Conservation (phyloP, 2,888 invertebrate species). For the Unio pictorum region DNA sequence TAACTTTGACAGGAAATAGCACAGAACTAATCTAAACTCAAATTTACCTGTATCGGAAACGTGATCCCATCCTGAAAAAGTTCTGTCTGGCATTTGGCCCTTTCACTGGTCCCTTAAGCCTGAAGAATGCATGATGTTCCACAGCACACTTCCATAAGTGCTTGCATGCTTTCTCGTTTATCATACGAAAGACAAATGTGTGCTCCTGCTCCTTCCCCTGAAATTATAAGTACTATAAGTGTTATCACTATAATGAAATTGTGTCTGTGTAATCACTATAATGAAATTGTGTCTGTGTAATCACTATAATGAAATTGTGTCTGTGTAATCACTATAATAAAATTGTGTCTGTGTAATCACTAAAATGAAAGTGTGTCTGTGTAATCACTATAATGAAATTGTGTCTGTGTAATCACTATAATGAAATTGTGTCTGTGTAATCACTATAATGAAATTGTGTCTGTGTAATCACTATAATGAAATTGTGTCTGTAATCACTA, state of each 20-base stretch:
- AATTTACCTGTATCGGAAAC: conserved; percentile 85
- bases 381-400: background rate
- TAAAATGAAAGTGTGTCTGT: background rate
- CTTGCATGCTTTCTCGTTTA: conserved; percentile 98
- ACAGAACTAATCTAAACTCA: background rate
- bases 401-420: background rate
- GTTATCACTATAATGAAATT: background rate
- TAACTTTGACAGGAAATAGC: background rate
- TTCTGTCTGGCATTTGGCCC: conserved; percentile 88
- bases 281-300: background rate
- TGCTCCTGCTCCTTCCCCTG: conserved; percentile 95
- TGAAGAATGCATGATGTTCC: conserved; percentile 99
- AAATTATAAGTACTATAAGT: background rate
- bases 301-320: background rate
- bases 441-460: background rate
- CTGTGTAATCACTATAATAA: background rate
- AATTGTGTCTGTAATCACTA: background rate
- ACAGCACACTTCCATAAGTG: conserved; percentile 99
- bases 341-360: background rate
- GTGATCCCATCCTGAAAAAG: conserved; percentile 98
- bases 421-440: background rate
- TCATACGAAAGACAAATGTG: conserved; percentile 95
- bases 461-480: background rate
- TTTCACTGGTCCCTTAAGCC: conserved; percentile 76
- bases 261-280: background rate